Percentiles rank a stretch among this genome's conserved stretches.
phyloP scores from a whole-genome alignment of 2,888 invertebrate genomes.

The Erebia palarica region DNA sequence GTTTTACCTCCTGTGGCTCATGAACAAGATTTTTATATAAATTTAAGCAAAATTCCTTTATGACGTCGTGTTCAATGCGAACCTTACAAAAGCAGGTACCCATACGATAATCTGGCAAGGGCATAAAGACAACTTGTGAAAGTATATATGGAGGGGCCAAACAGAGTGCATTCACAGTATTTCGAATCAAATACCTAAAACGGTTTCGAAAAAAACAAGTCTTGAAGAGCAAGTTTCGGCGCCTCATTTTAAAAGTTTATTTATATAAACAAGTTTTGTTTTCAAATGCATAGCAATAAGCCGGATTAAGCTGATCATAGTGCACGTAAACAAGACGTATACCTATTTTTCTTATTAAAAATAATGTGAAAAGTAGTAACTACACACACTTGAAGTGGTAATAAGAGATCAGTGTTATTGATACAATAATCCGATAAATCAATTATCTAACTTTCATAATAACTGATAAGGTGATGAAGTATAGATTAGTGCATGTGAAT shows the following conservation, averaged over 20 bases:
- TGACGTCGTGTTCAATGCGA: background rate
- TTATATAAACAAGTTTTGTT: slow-evolving; percentile 7
- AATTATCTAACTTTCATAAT: background rate
- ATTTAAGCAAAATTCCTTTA: background rate
- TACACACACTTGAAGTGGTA: background rate
- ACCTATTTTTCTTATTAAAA: background rate
- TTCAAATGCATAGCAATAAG: background rate
- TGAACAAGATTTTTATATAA: background rate
- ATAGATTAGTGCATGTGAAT: background rate
- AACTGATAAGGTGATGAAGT: background rate
- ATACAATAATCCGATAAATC: too few relatives aligned
- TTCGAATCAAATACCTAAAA: background rate
- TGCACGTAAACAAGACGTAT: background rate
- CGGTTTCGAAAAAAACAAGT: slow-evolving; percentile 5
- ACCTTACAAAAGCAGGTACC: background rate
- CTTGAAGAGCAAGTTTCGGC: background rate
- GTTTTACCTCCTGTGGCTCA: too few relatives aligned
- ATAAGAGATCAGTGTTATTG: background rate
- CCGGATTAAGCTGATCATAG: background rate
- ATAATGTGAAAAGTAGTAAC: background rate
- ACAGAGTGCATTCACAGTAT: slow-evolving; percentile 14
- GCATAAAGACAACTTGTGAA: slow-evolving; percentile 12
- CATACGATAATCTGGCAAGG: slow-evolving; percentile 3
- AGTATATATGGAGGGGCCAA: slow-evolving; percentile 4
- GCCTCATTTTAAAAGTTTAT: background rate